Evolutionary conservation across 2,888 invertebrate genomes (phyloP).

Genomic region (Macrosiphum euphorbiae): DNA sequence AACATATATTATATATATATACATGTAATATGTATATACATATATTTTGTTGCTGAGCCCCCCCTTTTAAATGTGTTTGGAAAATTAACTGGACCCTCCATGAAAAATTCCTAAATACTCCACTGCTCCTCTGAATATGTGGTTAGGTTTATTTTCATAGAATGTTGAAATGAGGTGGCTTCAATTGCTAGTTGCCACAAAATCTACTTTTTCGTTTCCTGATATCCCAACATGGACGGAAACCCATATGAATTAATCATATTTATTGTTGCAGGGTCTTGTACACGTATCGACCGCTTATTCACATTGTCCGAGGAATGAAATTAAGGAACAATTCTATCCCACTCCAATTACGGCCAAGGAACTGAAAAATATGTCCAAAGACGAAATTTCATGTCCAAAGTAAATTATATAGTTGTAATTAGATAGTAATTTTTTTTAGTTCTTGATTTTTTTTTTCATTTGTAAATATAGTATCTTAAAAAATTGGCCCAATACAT

Average conservation of each 20-base stretch:
- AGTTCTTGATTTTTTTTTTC: background rate
- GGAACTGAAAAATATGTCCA: slow-evolving; percentile 74
- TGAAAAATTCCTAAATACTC: too few species aligned
- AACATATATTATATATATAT: too few species aligned
- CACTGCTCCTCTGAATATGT: too few species aligned
- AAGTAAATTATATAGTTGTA: background rate
- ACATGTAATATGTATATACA: too few species aligned
- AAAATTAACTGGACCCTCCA: too few species aligned
- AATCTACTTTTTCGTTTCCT: background rate
- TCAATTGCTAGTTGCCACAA: background rate
- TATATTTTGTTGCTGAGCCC: too few species aligned
- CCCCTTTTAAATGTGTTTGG: too few species aligned
- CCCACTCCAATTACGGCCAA: slow-evolving; percentile 81
- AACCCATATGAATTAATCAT: background rate
- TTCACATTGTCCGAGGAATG: slow-evolving; percentile 84
- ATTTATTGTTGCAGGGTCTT: slow-evolving; percentile 74
- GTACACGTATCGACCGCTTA: slow-evolving; percentile 96
- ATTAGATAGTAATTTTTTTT: background rate
- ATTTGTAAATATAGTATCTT: background rate
- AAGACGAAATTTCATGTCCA: background rate
- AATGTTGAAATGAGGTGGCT: background rate
- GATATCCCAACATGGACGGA: background rate
- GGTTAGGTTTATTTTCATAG: too few species aligned
- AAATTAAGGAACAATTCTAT: slow-evolving; percentile 86
- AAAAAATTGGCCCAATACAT: slow-evolving; percentile 41